Conservation (phyloP, 2,113 vertebrate genomes). For the Cairina moschata region DNA sequence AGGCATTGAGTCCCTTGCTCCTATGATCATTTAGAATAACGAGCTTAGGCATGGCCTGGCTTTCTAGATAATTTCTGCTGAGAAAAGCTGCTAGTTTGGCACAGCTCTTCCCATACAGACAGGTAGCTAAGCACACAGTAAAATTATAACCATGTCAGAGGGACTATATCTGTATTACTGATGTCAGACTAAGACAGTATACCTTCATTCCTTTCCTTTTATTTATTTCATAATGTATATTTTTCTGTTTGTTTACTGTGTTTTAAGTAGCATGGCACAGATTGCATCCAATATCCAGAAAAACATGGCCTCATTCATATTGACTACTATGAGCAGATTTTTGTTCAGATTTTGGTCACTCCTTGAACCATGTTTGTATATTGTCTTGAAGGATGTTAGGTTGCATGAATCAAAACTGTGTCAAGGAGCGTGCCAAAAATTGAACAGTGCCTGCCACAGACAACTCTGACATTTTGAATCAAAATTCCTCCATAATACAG, state of each 20-base stretch:
- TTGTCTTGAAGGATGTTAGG: neutral
- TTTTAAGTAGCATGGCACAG: neutral
- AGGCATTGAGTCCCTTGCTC: neutral
- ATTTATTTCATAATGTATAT: neutral
- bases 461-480: neutral
- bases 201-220: neutral
- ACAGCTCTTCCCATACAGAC: neutral
- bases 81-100: neutral
- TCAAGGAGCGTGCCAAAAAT: neutral
- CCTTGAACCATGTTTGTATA: neutral
- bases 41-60: neutral
- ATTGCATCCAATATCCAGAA: neutral
- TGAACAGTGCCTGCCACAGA: neutral
- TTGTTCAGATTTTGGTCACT: neutral
- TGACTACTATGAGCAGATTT: neutral
- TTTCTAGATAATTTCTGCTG: neutral
- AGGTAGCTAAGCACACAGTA: neutral
- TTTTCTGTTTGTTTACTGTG: neutral
- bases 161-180: neutral
- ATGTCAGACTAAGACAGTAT: neutral
- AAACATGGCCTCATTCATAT: neutral
- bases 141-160: neutral
- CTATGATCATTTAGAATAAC: neutral
- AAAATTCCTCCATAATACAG: neutral
- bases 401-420: neutral